Base-by-base conservation (phyloP, 2,888 invertebrate genomes). In the Cheilosia vulpina region DNA sequence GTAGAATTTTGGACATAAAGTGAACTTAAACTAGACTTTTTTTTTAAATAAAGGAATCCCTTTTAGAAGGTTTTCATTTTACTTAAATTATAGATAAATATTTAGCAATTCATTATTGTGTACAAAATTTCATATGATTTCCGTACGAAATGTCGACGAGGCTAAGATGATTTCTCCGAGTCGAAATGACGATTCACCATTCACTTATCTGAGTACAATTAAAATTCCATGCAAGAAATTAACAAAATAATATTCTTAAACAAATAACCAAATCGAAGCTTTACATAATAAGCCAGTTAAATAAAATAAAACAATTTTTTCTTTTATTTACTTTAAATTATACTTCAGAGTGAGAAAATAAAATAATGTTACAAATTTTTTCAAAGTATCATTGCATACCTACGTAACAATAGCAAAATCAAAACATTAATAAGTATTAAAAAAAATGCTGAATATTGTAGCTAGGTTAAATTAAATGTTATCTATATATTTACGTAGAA, bases 371-470 rank as follows among this genome's bases (percentile, higher is more conserved):
- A 76, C 57, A 58, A 76, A 50, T 75, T 65, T 57, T 65, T 45
- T 34, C 21, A 52, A 11, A 52, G 5, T 1, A 52, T 24, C 21
- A 52, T 15, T 15, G 6, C 11, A 52, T 34, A 13, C 50, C 6
- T 19, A 19, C 13, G 24, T 52, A 27, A 52, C 52, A 52, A 52
- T 52, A 24, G 52, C 52, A 27, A 52, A 43, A 57, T 38, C 2
- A 38, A 47, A 31, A 31, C 0, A 52, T 11, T 13, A 27, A 24
- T 15, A 15, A 52, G 27, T 15, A 15, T 11, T 50, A 66, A 76
- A 31, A 62, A 69, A 34, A 7, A 47, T 81, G 81, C 81, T 81
- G 81, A 81, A 81, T 45, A 81, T 47, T 66, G 43, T 81, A 81
- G 81, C 34, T 81, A 81, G 81, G 76, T 58, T 50, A 57, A 75